A percentile compares a stretch with the other conserved stretches of the same genome.
Conservation (phyloP, 2,888 invertebrate genomes). For the Pseudococcus viburni region DNA sequence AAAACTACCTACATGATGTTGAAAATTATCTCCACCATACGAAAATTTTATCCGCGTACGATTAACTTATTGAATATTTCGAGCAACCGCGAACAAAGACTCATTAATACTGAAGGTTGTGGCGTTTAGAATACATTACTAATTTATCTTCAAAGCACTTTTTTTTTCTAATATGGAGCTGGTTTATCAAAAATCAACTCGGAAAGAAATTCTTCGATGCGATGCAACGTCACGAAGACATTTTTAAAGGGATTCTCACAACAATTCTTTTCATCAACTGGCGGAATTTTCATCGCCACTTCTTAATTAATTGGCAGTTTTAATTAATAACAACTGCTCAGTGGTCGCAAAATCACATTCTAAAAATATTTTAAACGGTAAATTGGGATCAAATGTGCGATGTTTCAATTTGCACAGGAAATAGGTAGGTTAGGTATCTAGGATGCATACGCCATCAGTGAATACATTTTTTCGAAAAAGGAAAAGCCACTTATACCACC, state of each 20-base stretch:
- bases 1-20: neutral
- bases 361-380: conserved; percentile 27
- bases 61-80: conserved; percentile 43
- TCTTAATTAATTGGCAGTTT: conserved; percentile 64
- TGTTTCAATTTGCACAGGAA: conserved; percentile 7
- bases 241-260: conserved; percentile 34
- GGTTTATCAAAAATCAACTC: neutral
- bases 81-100: conserved; percentile 59
- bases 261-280: conserved; percentile 27
- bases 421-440: neutral
- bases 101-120: conserved; percentile 62
- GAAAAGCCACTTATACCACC: no score
- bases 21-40: neutral
- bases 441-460: no score
- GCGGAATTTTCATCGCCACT: conserved; percentile 30
- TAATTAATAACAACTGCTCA: conserved; percentile 62
- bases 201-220: neutral
- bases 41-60: neutral
- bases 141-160: conserved; percentile 17
- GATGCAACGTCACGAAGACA: neutral
- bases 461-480: no score
- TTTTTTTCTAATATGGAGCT: neutral
- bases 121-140: neutral
- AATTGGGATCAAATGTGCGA: neutral
- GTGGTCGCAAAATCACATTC: conserved; percentile 54